Percentiles rank a stretch among this genome's conserved stretches.
phyloP scores from a whole-genome alignment of 92 coral and sea anemone genomes.

The Siderastrea radians region DNA sequence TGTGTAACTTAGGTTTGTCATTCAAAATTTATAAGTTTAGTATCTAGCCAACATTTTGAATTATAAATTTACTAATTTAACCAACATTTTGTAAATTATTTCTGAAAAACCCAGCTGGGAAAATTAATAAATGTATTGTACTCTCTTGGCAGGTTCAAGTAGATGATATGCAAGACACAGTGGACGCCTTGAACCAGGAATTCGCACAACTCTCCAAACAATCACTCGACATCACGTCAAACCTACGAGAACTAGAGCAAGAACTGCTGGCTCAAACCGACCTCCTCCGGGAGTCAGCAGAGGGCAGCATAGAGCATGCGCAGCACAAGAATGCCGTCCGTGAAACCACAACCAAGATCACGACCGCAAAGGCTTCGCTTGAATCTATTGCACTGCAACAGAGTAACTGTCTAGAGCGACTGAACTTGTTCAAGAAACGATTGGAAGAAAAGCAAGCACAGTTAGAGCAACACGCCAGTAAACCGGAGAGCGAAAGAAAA shows the following conservation, averaged over 20 bases:
- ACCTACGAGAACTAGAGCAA: slow-evolving; percentile 92
- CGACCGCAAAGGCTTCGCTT: slow-evolving; percentile 84
- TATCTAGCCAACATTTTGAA: too few relatives aligned
- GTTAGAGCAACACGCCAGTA: slow-evolving; percentile 75
- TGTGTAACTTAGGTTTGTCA: too few relatives aligned
- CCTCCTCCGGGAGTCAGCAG: slow-evolving; percentile 79
- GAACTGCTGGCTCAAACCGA: slow-evolving; percentile 95
- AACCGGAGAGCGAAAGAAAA: slow-evolving; percentile 74
- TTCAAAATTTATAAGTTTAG: too few relatives aligned
- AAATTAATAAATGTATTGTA: too few relatives aligned
- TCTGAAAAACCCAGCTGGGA: too few relatives aligned
- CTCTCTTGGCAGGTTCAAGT: slow-evolving; percentile 83
- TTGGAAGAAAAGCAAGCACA: slow-evolving; percentile 81
- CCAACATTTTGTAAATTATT: too few relatives aligned
- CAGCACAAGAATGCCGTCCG: slow-evolving; percentile 88
- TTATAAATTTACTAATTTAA: too few relatives aligned
- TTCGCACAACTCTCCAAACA: slow-evolving; percentile 87
- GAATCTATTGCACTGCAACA: slow-evolving; percentile 82
- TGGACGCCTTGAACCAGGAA: slow-evolving; percentile 93
- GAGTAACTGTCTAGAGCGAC: slow-evolving; percentile 78
- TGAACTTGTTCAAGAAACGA: slow-evolving; percentile 80
- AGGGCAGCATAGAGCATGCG: slow-evolving; percentile 87
- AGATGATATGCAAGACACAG: slow-evolving; percentile 91
- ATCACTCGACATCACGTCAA: slow-evolving; percentile 80
- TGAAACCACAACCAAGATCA: slow-evolving; percentile 90